Evolutionary conservation across 2,797 vertebrate species (phyloP).

Genomic region (Pelochelys cantorii): DNA sequence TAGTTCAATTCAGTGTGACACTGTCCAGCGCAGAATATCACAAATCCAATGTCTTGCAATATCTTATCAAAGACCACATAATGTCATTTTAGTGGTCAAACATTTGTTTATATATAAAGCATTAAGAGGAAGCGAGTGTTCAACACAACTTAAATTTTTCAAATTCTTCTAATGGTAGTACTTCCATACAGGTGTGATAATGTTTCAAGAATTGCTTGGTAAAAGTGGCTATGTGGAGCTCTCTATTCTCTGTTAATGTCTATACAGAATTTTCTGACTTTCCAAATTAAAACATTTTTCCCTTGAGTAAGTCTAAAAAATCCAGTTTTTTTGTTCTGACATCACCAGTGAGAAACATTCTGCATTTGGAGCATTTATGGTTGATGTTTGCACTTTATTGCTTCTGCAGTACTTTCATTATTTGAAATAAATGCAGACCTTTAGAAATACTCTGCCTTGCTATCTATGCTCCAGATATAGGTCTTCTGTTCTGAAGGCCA

Average conservation of each 20-base stretch:
- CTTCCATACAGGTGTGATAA: background rate
- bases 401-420: background rate
- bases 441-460: background rate
- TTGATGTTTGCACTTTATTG: background rate
- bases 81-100: background rate
- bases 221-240: background rate
- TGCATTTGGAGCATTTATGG: background rate
- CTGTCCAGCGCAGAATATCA: background rate
- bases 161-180: background rate
- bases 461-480: background rate
- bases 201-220: background rate
- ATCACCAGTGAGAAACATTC: background rate
- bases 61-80: background rate
- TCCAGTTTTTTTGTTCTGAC: background rate
- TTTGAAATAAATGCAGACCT: constrained; percentile 30
- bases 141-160: background rate
- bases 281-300: background rate
- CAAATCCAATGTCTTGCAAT: background rate
- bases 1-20: background rate
- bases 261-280: background rate
- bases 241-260: background rate
- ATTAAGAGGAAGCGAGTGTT: background rate
- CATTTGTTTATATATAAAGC: background rate
- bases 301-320: background rate
- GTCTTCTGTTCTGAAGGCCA: background rate